phyloP scores from a whole-genome alignment of 2,113 vertebrate genomes.

The Elephas maximus region DNA sequence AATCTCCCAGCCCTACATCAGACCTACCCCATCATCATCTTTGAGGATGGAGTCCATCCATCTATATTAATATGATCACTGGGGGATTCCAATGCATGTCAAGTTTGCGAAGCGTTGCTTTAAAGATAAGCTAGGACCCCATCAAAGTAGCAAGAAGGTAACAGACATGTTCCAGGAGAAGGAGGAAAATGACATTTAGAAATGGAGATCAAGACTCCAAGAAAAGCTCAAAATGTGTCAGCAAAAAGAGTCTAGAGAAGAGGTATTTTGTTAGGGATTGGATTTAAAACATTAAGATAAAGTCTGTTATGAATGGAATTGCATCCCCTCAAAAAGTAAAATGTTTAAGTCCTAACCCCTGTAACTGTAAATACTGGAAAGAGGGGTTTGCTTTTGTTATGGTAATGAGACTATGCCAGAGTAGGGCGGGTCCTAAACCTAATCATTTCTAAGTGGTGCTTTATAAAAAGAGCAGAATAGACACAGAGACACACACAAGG shows the following conservation, averaged over 20 bases:
- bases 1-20: neutral
- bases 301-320: neutral
- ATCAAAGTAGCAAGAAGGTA: neutral
- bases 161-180: neutral
- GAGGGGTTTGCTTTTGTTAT: neutral
- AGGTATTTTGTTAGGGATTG: neutral
- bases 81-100: neutral
- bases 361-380: neutral
- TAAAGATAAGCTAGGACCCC: neutral
- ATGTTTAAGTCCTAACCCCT: neutral
- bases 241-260: neutral
- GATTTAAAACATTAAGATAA: neutral
- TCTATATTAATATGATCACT: neutral
- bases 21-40: neutral
- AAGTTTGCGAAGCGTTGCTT: neutral
- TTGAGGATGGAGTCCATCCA: neutral
- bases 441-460: neutral
- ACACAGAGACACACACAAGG: neutral
- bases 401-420: neutral
- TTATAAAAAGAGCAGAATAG: neutral
- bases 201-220: neutral
- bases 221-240: neutral
- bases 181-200: neutral
- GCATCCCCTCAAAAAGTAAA: neutral
- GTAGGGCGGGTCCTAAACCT: neutral